Percentiles rank a stretch among this genome's conserved stretches.
Conservation (phyloP, 2,113 vertebrate species). For the Forbesichthys agassizii region DNA sequence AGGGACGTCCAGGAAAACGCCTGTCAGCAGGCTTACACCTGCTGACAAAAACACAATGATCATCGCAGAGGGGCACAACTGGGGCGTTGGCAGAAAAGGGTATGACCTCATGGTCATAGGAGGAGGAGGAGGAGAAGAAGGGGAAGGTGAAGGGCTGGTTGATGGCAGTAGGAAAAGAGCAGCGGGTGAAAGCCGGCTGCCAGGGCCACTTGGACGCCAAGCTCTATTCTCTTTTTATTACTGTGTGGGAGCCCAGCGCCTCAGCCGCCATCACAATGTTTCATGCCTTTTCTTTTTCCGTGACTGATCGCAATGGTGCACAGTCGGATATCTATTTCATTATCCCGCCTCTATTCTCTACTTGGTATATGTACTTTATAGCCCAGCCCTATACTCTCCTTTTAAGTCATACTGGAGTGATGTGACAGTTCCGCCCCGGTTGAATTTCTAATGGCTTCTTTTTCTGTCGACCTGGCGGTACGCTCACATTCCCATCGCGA, state of each 20-base stretch:
- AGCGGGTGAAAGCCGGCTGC: background rate
- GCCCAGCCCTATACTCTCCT: background rate
- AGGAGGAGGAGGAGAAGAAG: slow-evolving; percentile 36
- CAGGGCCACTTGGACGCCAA: background rate
- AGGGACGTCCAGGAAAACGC: slow-evolving; percentile 52
- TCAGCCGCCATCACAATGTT: slow-evolving; percentile 10
- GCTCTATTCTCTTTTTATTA: background rate
- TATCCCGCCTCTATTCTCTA: slow-evolving; percentile 3
- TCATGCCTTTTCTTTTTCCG: slow-evolving; percentile 4
- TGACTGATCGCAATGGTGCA: slow-evolving; percentile 31
- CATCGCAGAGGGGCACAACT: slow-evolving; percentile 33
- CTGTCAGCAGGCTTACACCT: slow-evolving; percentile 28
- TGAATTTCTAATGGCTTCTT: slow-evolving; percentile 44
- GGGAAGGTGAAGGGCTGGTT: slow-evolving; percentile 26
- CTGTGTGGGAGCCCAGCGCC: slow-evolving; percentile 11
- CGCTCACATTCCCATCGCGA: background rate
- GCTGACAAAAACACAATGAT: slow-evolving; percentile 56
- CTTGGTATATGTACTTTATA: background rate
- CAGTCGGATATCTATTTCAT: slow-evolving; percentile 11
- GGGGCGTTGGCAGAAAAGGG: background rate
- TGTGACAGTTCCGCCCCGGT: slow-evolving; percentile 36
- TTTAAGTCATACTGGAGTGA: slow-evolving; percentile 11
- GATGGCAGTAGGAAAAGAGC: background rate
- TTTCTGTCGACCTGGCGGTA: slow-evolving; percentile 54
- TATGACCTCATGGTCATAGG: slow-evolving; percentile 45